Percentiles rank a stretch among this genome's conserved stretches.
phyloP scores from a whole-genome alignment of 2,888 invertebrate genomes.

The Chrysina gloriosa region DNA sequence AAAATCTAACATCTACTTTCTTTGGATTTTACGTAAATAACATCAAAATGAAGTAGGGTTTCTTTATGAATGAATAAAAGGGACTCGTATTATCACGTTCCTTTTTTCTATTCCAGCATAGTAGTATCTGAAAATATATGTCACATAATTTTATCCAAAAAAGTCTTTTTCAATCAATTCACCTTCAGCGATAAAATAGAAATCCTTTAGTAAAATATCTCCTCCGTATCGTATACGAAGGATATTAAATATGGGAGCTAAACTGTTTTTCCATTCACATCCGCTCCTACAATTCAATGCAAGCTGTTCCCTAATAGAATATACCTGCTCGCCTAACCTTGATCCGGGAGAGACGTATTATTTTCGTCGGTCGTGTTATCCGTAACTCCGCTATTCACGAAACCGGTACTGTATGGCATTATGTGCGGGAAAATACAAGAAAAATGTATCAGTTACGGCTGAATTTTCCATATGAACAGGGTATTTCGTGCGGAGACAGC shows the following conservation, averaged over 20 bases:
- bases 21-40: too few relatives aligned
- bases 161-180: background rate
- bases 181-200: background rate
- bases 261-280: constrained; percentile 19
- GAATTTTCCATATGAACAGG: constrained; percentile 16
- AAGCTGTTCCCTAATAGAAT: constrained; percentile 3
- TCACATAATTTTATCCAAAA: background rate
- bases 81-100: too few relatives aligned
- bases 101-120: background rate
- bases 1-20: too few relatives aligned
- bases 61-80: too few relatives aligned
- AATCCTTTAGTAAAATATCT: constrained; percentile 2
- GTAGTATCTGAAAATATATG: background rate
- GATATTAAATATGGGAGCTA: constrained; percentile 17
- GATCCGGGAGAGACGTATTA: constrained; percentile 8
- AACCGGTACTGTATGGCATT: background rate
- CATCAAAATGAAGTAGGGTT: too few relatives aligned
- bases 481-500: background rate
- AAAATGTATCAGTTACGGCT: constrained; percentile 9
- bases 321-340: constrained; percentile 14
- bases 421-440: constrained; percentile 6
- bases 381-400: constrained; percentile 2
- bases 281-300: constrained; percentile 12
- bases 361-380: constrained; percentile 6
- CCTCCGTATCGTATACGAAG: background rate